A percentile compares a stretch with the other conserved stretches of the same genome.
These are phyloP conservation scores for Hypolimnas misippus DNA, from an alignment of 2,888 invertebrate genomes.

Conservation along the genomic window DNA sequence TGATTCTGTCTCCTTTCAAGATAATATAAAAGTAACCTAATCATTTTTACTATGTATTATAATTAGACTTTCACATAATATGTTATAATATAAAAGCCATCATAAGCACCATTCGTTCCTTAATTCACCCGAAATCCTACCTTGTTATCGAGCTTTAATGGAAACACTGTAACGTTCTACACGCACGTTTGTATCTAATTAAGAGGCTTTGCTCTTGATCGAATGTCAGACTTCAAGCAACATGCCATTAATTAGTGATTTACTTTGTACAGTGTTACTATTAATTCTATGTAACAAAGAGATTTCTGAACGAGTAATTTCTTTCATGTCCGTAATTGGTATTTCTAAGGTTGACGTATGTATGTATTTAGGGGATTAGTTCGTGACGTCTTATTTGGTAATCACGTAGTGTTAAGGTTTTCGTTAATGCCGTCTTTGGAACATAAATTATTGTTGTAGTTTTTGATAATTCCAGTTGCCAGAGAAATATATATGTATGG, in stretches of 20 bases:
- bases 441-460: too few relatives aligned
- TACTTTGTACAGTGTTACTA: slow-evolving; percentile 19
- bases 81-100: not conserved
- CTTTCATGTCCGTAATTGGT: slow-evolving; percentile 2
- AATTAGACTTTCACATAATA: not conserved
- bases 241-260: slow-evolving; percentile 26
- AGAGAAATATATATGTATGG: too few relatives aligned
- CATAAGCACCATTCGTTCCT: not conserved
- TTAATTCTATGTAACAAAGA: not conserved
- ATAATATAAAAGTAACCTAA: too few relatives aligned
- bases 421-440: not conserved
- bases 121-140: not conserved
- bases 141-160: slow-evolving; percentile 11
- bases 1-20: too few relatives aligned
- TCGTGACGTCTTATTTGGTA: not conserved
- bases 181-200: slow-evolving; percentile 24
- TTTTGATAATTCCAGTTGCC: too few relatives aligned
- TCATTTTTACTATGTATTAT: too few relatives aligned
- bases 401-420: not conserved
- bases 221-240: slow-evolving; percentile 30
- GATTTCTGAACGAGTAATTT: slow-evolving; percentile 3
- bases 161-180: slow-evolving; percentile 10
- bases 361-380: not conserved
- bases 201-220: slow-evolving; percentile 23
- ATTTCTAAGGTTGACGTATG: not conserved